phyloP scores from a whole-genome alignment of 2,113 vertebrate genomes.

The Pteronura brasiliensis region DNA sequence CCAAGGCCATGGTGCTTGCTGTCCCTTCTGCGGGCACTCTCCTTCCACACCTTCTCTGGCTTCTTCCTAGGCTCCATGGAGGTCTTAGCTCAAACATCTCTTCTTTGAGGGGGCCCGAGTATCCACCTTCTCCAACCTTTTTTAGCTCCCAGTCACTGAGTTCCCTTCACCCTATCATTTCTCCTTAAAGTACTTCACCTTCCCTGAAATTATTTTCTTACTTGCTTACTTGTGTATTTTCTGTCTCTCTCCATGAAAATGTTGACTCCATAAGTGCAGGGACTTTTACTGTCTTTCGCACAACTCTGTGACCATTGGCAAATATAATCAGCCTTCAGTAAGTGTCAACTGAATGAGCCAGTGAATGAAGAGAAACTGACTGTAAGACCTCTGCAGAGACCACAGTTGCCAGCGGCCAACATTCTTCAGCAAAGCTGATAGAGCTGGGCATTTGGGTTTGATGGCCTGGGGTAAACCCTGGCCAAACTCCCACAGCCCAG shows the following conservation, averaged over 20 bases:
- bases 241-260: background rate
- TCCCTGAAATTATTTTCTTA: background rate
- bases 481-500: too few relatives aligned
- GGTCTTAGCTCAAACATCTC: background rate
- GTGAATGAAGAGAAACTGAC: background rate
- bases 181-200: background rate
- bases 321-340: background rate
- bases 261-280: background rate
- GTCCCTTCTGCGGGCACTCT: background rate
- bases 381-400: background rate
- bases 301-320: background rate
- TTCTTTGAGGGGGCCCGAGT: background rate
- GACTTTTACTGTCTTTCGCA: background rate
- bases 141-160: background rate
- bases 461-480: background rate
- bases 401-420: background rate
- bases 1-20: background rate
- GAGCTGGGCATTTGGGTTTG: background rate
- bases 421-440: background rate
- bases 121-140: background rate
- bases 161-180: background rate
- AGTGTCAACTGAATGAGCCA: background rate
- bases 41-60: background rate
- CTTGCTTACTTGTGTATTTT: background rate
- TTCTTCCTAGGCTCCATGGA: background rate